phyloP scores from a whole-genome alignment of 2,888 invertebrate species.

The Neoitamus cyanurus region DNA sequence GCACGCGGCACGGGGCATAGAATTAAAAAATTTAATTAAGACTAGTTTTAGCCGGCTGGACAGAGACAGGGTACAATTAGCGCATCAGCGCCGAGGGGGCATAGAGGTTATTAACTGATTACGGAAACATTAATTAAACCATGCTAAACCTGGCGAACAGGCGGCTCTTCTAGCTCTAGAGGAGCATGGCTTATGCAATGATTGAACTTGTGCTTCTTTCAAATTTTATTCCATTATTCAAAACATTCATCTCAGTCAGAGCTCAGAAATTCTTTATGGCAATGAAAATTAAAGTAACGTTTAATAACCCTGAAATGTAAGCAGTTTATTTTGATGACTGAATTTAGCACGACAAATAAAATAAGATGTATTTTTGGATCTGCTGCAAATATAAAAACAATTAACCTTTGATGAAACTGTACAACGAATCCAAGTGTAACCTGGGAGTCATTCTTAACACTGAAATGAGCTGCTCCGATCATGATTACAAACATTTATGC shows the following conservation, averaged over 20 bases:
- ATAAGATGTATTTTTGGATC: no score
- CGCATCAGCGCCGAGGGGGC: background rate
- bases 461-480: no score
- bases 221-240: background rate
- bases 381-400: no score
- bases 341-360: no score
- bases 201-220: background rate
- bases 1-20: constrained; percentile 35
- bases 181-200: background rate
- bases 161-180: background rate
- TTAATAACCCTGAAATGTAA: no score
- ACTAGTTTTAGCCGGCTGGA: constrained; percentile 22
- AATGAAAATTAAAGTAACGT: no score
- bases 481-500: no score
- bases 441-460: no score
- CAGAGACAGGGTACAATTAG: constrained; percentile 28
- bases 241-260: background rate
- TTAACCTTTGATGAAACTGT: no score
- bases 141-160: background rate
- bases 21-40: constrained; percentile 39
- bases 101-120: constrained; percentile 45
- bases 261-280: no score
- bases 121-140: constrained; percentile 46
- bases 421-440: no score
- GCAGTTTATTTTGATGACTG: no score